Evolutionary conservation across 2,888 invertebrate species (phyloP), one percentile per base, ranked within the genome.

Genomic region (Parthenolecanium corni): DNA sequence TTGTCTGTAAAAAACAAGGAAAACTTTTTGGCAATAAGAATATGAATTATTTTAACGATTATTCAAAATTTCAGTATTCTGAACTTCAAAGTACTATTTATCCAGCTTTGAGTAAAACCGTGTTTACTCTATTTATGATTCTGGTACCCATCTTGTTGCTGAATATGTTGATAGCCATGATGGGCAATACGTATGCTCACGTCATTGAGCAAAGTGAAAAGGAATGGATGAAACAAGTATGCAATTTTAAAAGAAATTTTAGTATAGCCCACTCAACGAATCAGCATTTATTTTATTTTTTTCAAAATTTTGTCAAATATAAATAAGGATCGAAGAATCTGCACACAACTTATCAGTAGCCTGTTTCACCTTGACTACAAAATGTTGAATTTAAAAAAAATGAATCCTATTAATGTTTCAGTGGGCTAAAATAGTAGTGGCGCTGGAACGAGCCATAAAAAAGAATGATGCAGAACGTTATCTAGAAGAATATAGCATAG

Each of bases 161-260:
- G 14, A 97, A 97, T 82, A 97, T 88, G 86, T 81, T 98, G 74
- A 98, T 98, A 68, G 98, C 98, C 67, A 98, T 97, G 97, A 98
- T 98, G 97, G 97, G 97, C 38, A 97, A 97, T 75, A 98, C 98
- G 0, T 98, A 98, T 73, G 92, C 94, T 0, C 90, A 91, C 69
- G 94, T 98, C 65, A 98, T 96, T 69, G 91, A 93, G 73, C 93
- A 95, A 73, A 96, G 96, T 38, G 97, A 97, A 75, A 97, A 97
- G 75, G 97, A 98, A 73, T 98, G 93, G 90, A 88, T 95, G 73
- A 93, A 94, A 73, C 93, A 93, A 80, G 89, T 84, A 71, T 64
- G 65, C 66, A 36, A 25, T 36, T 1, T 14, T 14, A 40, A 40
- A 53, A 14, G 12, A 40, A 2, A 40, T 14, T 40, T 1, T 2